Percentiles rank a stretch among this genome's conserved stretches.
phyloP scores from a whole-genome alignment of 2,888 invertebrate genomes.

The Platycnemis pennipes region DNA sequence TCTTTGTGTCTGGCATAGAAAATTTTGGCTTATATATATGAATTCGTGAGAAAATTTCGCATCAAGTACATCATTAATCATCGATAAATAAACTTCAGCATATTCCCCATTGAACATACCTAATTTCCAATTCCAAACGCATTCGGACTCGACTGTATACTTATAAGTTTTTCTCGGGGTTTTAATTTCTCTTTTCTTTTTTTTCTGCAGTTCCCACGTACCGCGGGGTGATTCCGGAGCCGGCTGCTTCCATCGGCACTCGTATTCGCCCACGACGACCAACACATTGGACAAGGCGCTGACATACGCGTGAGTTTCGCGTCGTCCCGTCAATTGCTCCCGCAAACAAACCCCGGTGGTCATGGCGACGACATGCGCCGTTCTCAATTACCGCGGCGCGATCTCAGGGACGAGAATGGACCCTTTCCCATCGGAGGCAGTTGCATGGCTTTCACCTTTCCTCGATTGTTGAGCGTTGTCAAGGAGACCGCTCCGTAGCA shows the following conservation, averaged over 20 bases:
- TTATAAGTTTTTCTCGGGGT: no score
- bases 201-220: neutral
- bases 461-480: no score
- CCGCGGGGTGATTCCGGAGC: neutral
- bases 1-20: no score
- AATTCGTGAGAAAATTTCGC: no score
- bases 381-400: constrained; percentile 2
- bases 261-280: neutral
- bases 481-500: no score
- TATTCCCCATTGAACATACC: no score
- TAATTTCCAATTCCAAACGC: no score
- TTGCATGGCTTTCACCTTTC: neutral
- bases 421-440: neutral
- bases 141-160: no score
- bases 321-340: neutral
- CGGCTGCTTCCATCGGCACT: constrained; percentile 25
- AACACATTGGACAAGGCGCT: constrained; percentile 47
- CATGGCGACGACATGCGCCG: no score
- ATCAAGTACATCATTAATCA: no score
- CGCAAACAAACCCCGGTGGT: neutral
- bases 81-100: no score
- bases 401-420: neutral
- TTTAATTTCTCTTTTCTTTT: neutral
- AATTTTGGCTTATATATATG: no score
- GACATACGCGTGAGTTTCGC: constrained; percentile 42